phyloP scores from a whole-genome alignment of 2,113 vertebrate genomes.

The Leptosomus discolor region DNA sequence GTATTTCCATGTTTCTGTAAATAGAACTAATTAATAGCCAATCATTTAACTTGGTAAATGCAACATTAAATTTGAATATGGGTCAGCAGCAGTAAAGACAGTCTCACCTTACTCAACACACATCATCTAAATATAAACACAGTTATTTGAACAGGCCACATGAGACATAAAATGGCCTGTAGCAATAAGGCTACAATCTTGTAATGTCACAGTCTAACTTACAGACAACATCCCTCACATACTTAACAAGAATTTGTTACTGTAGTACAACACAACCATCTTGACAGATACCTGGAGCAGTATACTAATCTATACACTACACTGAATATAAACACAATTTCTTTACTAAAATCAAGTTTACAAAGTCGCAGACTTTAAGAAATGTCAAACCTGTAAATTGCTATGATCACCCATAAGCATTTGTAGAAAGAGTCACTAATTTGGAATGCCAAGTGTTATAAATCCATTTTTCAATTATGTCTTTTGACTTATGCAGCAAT shows the following conservation, averaged over 20 bases:
- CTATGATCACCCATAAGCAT: neutral
- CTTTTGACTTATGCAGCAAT: neutral
- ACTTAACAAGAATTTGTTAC: neutral
- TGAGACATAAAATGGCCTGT: neutral
- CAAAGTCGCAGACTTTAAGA: neutral
- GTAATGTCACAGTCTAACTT: neutral
- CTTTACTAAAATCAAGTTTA: neutral
- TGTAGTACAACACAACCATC: neutral
- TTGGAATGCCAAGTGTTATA: neutral
- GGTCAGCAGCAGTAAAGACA: slow-evolving; percentile 42
- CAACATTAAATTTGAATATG: slow-evolving; percentile 52
- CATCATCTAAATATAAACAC: slow-evolving; percentile 64
- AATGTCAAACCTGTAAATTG: neutral
- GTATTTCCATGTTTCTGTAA: slow-evolving; percentile 29
- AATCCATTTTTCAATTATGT: neutral
- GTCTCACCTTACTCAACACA: slow-evolving; percentile 44
- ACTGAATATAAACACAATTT: neutral
- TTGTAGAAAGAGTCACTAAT: neutral
- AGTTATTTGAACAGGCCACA: slow-evolving; percentile 28
- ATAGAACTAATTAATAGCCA: slow-evolving; percentile 42
- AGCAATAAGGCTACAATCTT: neutral
- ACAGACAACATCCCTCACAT: neutral
- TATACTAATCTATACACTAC: neutral
- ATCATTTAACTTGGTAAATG: slow-evolving; percentile 39
- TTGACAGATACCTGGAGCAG: neutral